A percentile compares a stretch with the other conserved stretches of the same genome.
Evolutionary conservation across 2,113 vertebrate genomes (phyloP).

Genomic region (Dasyprocta punctata): DNA sequence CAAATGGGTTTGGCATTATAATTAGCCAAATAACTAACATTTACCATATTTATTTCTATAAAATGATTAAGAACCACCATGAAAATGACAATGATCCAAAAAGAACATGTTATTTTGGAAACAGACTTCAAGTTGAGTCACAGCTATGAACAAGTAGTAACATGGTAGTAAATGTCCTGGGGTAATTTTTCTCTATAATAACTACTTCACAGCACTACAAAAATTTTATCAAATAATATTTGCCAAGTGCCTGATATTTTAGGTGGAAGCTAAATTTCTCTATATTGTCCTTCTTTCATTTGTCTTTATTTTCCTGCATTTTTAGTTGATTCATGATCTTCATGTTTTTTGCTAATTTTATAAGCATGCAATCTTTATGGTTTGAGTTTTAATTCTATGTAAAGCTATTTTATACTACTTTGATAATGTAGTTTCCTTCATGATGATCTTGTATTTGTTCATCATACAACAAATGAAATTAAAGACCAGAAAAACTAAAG

Average conservation of each 20-base stretch:
- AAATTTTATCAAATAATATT: constrained; percentile 26
- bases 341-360: neutral
- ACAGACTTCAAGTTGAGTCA: neutral
- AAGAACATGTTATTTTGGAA: constrained; percentile 37
- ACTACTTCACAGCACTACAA: neutral
- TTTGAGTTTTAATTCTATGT: neutral
- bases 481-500: neutral
- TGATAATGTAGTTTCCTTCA: neutral
- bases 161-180: neutral
- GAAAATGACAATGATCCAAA: neutral
- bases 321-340: neutral
- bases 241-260: neutral
- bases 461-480: neutral
- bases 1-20: constrained; percentile 27
- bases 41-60: neutral
- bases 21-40: constrained; percentile 55
- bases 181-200: neutral
- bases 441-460: neutral
- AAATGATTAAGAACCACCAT: neutral
- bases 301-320: neutral
- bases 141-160: neutral
- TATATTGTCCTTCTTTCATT: neutral
- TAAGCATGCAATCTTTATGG: neutral
- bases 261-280: neutral
- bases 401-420: neutral